Conservation (phyloP, 2,113 vertebrate genomes). For the Semicossyphus pulcher region DNA sequence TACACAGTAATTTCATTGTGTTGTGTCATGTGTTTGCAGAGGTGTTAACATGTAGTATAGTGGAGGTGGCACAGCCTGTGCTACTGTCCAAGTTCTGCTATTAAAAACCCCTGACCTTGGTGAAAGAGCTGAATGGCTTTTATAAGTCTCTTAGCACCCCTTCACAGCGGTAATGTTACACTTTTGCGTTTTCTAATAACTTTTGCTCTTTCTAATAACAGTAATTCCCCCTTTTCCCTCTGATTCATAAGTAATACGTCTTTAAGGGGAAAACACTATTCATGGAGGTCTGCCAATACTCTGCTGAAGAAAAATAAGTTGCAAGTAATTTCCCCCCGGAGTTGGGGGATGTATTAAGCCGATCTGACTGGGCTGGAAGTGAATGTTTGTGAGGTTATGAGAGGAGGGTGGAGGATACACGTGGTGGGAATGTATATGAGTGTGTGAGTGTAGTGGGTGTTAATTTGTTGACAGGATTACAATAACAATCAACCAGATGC, state of each 20-base stretch:
- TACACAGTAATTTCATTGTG: constrained; percentile 3
- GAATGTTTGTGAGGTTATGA: constrained; percentile 44
- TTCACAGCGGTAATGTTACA: constrained; percentile 54
- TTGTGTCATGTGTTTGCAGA: constrained; percentile 26
- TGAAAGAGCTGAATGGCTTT: constrained; percentile 43
- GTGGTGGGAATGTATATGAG: constrained; percentile 1
- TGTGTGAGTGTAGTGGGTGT: not conserved
- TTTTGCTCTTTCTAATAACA: constrained; percentile 61
- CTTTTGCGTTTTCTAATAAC: constrained; percentile 68
- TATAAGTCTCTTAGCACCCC: constrained; percentile 49
- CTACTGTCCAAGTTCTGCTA: constrained; percentile 45
- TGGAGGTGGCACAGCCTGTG: constrained; percentile 8
- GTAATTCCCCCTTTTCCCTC: constrained; percentile 38
- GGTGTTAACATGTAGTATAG: constrained; percentile 38
- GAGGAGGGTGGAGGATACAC: constrained; percentile 12
- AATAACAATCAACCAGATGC: constrained; percentile 46
- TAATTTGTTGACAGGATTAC: constrained; percentile 54
- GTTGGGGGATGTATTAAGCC: constrained; percentile 58
- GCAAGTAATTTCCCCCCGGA: constrained; percentile 69
- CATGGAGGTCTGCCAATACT: constrained; percentile 64
- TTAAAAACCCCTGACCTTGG: constrained; percentile 45
- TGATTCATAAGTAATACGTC: constrained; percentile 72
- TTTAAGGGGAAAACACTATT: constrained; percentile 65
- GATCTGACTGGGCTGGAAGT: constrained; percentile 45
- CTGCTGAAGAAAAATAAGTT: constrained; percentile 59